phyloP scores from a whole-genome alignment of 2,888 invertebrate genomes.

The Xanthorhoe designata region DNA sequence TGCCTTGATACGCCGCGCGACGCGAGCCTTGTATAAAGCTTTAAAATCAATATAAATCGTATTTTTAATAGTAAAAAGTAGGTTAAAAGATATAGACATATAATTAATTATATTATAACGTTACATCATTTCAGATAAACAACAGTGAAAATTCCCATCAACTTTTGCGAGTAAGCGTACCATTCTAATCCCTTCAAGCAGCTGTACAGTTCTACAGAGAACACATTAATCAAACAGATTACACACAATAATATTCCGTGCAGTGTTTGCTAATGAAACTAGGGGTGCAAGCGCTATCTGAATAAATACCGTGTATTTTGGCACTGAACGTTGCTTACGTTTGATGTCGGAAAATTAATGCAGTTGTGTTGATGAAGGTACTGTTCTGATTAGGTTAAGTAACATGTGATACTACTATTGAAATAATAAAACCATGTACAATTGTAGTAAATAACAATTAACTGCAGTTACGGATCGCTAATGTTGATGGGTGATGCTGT shows the following conservation, averaged over 20 bases:
- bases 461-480: too few relatives aligned
- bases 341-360: conserved; percentile 5
- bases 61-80: too few relatives aligned
- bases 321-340: conserved; percentile 12
- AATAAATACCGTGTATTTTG: conserved; percentile 25
- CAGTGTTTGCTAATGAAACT: conserved; percentile 36
- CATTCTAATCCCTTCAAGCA: conserved; percentile 31
- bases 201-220: conserved; percentile 29
- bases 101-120: too few relatives aligned
- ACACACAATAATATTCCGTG: conserved; percentile 32
- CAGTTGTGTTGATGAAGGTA: not conserved
- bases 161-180: conserved; percentile 19
- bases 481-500: too few relatives aligned
- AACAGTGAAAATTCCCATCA: not conserved
- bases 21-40: too few relatives aligned
- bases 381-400: not conserved
- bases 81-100: too few relatives aligned
- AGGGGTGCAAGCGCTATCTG: conserved; percentile 21
- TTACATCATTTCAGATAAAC: not conserved
- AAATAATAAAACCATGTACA: too few relatives aligned
- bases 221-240: conserved; percentile 39
- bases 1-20: too few relatives aligned
- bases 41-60: too few relatives aligned
- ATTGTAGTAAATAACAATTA: too few relatives aligned
- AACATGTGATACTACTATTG: not conserved